A percentile compares a stretch with the other conserved stretches of the same genome.
These are phyloP conservation scores for Sterna hirundo DNA, from an alignment of 2,113 vertebrate species.

Conservation along the genomic window DNA sequence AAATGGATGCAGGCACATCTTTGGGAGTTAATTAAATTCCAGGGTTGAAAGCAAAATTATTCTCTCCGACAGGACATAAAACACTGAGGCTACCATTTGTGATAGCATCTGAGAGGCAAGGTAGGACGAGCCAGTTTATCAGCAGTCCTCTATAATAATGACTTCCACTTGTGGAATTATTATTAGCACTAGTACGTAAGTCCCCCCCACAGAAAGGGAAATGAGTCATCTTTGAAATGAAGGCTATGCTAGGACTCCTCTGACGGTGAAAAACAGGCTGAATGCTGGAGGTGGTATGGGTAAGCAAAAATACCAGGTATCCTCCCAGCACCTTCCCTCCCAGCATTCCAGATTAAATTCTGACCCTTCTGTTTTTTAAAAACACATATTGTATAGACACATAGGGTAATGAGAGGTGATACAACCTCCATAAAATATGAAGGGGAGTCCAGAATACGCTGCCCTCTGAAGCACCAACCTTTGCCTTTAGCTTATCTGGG, in stretches of 20 bases:
- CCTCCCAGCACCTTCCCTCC: neutral
- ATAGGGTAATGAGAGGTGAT: rapidly evolving
- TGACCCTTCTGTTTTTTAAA: neutral
- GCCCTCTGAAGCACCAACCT: neutral
- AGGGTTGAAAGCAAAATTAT: neutral
- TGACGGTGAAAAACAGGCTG: neutral
- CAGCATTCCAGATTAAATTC: neutral
- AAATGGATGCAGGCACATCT: neutral
- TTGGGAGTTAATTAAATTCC: neutral
- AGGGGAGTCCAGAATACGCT: neutral
- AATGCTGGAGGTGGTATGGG: neutral
- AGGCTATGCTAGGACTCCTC: neutral
- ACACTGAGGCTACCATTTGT: neutral
- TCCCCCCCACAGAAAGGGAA: conserved; percentile 1
- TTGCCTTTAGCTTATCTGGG: neutral
- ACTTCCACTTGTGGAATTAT: conserved; percentile 32
- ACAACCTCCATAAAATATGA: neutral
- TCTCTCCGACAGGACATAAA: neutral
- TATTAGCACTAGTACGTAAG: neutral
- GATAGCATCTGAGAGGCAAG: neutral
- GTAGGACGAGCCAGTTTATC: conserved; percentile 22
- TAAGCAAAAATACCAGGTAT: neutral
- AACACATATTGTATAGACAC: rapidly evolving
- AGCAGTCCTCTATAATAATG: conserved; percentile 2
- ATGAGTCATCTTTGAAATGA: conserved; percentile 19